These are phyloP conservation scores for Campoletis sonorensis DNA, from an alignment of 1,140 invertebrate genomes.

Conservation along the genomic window DNA sequence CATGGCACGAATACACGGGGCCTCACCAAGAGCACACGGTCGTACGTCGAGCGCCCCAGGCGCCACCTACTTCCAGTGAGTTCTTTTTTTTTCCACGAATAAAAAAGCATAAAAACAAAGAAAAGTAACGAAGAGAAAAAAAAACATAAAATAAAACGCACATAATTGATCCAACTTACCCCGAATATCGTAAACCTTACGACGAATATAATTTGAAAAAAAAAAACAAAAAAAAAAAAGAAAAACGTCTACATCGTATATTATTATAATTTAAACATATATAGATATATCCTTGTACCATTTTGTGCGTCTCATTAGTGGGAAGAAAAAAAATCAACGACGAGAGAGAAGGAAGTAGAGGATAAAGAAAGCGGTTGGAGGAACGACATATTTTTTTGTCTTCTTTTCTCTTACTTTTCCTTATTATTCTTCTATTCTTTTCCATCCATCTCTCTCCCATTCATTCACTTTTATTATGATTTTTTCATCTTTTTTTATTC, in stretches of 20 bases:
- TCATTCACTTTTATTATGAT: constrained; percentile 13
- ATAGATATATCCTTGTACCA: background rate
- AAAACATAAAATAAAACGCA: background rate
- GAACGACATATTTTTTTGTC: constrained; percentile 26
- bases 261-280: constrained; percentile 2
- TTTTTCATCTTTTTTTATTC: too few species aligned
- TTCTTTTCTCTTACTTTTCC: background rate
- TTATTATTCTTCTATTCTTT: constrained; percentile 14
- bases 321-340: constrained; percentile 9
- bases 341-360: constrained; percentile 27
- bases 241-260: background rate
- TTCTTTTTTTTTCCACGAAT: constrained; percentile 61
- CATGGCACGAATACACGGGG: constrained; percentile 93
- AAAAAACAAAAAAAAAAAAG: background rate
- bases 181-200: background rate
- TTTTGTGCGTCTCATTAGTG: constrained; percentile 25
- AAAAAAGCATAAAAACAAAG: background rate
- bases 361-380: background rate
- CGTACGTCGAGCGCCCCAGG: constrained; percentile 81
- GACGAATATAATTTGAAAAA: background rate
- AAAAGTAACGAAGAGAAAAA: background rate
- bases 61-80: constrained; percentile 78
- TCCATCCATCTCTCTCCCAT: background rate
- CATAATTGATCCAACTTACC: background rate
- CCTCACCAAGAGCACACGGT: constrained; percentile 79